Percentiles rank a stretch among this genome's conserved stretches.
Conservation (phyloP, 2,113 vertebrate genomes). For the Oostethus manadensis region DNA sequence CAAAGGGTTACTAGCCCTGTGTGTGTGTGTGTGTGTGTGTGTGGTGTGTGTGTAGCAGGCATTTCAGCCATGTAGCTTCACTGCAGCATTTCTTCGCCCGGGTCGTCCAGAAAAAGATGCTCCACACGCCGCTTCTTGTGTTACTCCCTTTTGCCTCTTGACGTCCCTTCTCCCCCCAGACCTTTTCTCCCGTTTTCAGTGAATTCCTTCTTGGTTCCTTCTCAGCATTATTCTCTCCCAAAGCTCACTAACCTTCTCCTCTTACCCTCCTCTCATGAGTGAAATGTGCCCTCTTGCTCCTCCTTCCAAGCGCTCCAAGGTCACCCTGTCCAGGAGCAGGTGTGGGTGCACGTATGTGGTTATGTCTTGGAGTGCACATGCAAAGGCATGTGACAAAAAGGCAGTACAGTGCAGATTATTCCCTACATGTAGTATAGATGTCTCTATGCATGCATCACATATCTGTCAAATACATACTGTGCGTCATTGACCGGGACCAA, state of each 20-base stretch:
- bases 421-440: neutral
- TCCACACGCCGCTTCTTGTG: constrained; percentile 35
- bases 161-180: constrained; percentile 16
- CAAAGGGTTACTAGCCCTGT: constrained; percentile 11
- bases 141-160: constrained; percentile 29
- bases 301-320: constrained; percentile 50
- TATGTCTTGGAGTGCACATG: constrained; percentile 14
- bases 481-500: no score
- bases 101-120: constrained; percentile 57
- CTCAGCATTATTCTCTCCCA: constrained; percentile 17
- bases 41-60: constrained; percentile 18
- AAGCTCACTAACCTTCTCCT: constrained; percentile 23
- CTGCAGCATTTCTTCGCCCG: constrained; percentile 55
- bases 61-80: constrained; percentile 32
- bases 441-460: no score
- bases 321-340: constrained; percentile 57
- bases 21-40: constrained; percentile 16
- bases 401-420: no score
- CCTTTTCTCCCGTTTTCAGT: neutral
- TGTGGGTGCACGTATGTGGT: constrained; percentile 23
- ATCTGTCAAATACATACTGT: no score
- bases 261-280: constrained; percentile 35
- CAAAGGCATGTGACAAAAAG: neutral
- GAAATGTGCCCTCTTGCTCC: constrained; percentile 48
- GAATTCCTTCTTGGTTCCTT: constrained; percentile 13